Evolutionary conservation across 1,140 invertebrate species (phyloP), one percentile per base, ranked within the genome.

Genomic region (Bombus waltoni): DNA sequence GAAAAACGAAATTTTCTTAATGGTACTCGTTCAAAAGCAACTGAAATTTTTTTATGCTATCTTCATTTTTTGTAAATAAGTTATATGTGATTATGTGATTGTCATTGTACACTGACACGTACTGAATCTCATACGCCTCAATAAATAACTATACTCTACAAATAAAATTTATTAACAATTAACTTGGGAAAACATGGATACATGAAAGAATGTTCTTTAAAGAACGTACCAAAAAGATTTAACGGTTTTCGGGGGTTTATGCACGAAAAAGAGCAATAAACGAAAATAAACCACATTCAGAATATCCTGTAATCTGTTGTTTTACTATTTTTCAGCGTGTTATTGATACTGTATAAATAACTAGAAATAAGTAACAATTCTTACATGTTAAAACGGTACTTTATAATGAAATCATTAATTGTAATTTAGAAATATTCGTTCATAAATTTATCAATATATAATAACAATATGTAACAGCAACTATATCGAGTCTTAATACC

Each of bases 1-100:
- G 68, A 15, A 44, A 15, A 72, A 80, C 25, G 8, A 38, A 15
- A 47, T 25, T 47, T 22, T 38, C 25, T 28, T 47, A 62, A 59
- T 1, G 35, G 59, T 18, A 28, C 35, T 53, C 2, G 11, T 59
- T 44, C 32, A 65, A 62, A 62, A 15, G 10, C 25, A 75, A 32
- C 9, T 47, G 11, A 44, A 71, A 28, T 32, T n/a, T 38, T 38
- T 68, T 25, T 35, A n/a, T 40, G 25, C 57, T 75, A 65, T 65
- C 13, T 28, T 75, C 5, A 6, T 35, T 53, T 32, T 47, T 4
- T 74, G 18, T 57, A 28, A 68, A 35, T 5, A 75, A 68, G 9
- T 57, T 68, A 42, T 62, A 59, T 78, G 47, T 65, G 11, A 83
- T 77, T 83, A 76, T 83, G 81, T 78, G 81, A 78, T 57, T 83